phyloP scores from a whole-genome alignment of 2,888 invertebrate species.

The Melieria omissa region DNA sequence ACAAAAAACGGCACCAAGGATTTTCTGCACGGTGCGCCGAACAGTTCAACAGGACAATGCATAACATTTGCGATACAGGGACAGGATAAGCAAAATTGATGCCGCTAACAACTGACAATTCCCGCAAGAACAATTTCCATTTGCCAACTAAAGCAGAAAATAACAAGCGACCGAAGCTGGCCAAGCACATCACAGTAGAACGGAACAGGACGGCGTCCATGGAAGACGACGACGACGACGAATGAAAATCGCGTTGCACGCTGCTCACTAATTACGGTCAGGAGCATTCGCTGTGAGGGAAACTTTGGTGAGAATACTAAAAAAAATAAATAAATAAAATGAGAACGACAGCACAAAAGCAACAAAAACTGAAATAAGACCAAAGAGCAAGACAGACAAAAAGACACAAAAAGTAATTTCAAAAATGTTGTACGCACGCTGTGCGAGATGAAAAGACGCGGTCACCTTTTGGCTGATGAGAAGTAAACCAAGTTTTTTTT shows the following conservation, averaged over 20 bases:
- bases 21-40: too few relatives aligned
- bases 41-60: too few relatives aligned
- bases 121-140: constrained; percentile 27
- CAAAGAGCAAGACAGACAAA: not conserved
- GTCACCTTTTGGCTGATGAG: not conserved
- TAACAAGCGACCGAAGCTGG: constrained; percentile 23
- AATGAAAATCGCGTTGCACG: not conserved
- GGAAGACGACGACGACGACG: not conserved
- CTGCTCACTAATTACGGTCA: constrained; percentile 24
- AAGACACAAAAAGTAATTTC: not conserved
- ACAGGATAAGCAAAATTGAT: not conserved
- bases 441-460: not conserved
- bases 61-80: too few relatives aligned
- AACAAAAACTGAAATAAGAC: not conserved
- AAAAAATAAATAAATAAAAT: constrained; percentile 2
- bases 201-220: not conserved
- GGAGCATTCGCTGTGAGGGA: not conserved
- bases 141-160: constrained; percentile 29
- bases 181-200: not conserved
- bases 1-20: too few relatives aligned
- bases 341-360: not conserved
- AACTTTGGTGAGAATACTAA: not conserved
- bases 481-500: not conserved
- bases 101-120: constrained; percentile 5
- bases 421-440: not conserved